Base-by-base conservation (phyloP, 2,113 vertebrate genomes). In the Sterrhoptilus dennistouni region DNA sequence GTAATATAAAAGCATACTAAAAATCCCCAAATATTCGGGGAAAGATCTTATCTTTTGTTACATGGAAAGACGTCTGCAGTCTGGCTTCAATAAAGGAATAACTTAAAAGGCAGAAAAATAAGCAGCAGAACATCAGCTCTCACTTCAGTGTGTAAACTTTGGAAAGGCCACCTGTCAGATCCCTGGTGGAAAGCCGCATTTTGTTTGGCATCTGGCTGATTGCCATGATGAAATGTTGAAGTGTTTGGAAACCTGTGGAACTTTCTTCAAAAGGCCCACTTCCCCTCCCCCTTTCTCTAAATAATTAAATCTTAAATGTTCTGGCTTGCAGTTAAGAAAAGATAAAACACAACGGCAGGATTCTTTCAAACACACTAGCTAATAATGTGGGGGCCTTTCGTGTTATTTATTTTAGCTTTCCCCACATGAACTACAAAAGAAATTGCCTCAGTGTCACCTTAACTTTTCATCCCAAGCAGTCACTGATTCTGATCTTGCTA, bases 141-240 rank as follows among this genome's bases (percentile, higher is more conserved):
- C 96, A 97, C 97, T 97, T 95, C 82, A 84, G 89, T 87, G 95
- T 96, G 96, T 97, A 97, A 97, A 97, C 95, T 96, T 92, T 96
- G 95, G 82, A 97, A 97, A 94, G 94, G 92, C 96, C 96, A 97
- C 97, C 96, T 97, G 96, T 97, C 96, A 97, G 94, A 97, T 94
- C 94, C 95, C 93, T 87, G 80, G 95, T 93, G 94, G 93, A 96
- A 97, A 96, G 87, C 88, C 47, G 94, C 94, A 96, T 97, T 97
- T 96, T 96, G 93, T 95, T 96, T 97, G 93, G 94, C 96, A 97
- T 95, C 77, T 97, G 96, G 95, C 93, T 95, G 89, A 93, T 89
- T 92, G 96, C 95, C 96, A 97, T 1, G 33, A 93, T 97, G 93
- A 97, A 96, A 97, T 70, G 85, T 96, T 96, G 93, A 95, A 97